Percentiles rank a stretch among this genome's conserved stretches.
Evolutionary conservation across 2,797 vertebrate species (phyloP).

Genomic region (Lacerta agilis): DNA sequence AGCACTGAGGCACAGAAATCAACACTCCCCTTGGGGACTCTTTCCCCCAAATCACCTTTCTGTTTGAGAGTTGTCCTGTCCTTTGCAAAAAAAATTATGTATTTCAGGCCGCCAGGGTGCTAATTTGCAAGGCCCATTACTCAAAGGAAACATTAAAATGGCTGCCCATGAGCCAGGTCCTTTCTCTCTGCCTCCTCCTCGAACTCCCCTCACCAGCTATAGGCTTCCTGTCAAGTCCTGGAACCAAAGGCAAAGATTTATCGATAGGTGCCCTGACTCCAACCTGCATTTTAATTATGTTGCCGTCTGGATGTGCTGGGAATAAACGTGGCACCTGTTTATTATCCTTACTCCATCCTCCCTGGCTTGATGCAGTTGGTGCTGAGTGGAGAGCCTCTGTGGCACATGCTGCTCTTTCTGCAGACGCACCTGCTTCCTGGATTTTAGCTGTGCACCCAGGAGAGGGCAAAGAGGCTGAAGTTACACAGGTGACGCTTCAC

Average conservation of each 20-base stretch:
- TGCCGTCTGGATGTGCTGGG: not conserved
- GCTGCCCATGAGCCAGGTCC: conserved; percentile 59
- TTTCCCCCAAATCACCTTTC: conserved; percentile 73
- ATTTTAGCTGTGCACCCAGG: not conserved
- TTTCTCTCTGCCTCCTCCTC: conserved; percentile 57
- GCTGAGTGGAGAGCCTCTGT: not conserved
- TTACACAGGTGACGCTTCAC: not conserved
- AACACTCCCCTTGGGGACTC: conserved; percentile 67
- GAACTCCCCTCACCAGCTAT: conserved; percentile 57
- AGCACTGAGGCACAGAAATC: conserved; percentile 59
- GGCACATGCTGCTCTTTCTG: fast-evolving
- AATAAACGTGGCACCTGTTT: conserved; percentile 31
- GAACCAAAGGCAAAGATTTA: conserved; percentile 78
- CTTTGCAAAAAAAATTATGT: conserved; percentile 75
- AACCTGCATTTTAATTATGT: conserved; percentile 71
- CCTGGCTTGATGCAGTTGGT: not conserved
- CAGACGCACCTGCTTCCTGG: not conserved
- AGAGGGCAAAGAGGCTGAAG: not conserved
- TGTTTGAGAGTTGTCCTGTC: conserved; percentile 69
- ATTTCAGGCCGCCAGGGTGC: conserved; percentile 75
- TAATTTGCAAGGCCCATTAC: conserved; percentile 84
- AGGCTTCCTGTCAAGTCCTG: conserved; percentile 75
- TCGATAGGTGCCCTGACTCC: conserved; percentile 65
- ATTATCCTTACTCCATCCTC: conserved; percentile 28
- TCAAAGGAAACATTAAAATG: conserved; percentile 79